These are phyloP conservation scores for Pseudochirops cupreus DNA, from an alignment of 2,797 vertebrate species.

Conservation along the genomic window DNA sequence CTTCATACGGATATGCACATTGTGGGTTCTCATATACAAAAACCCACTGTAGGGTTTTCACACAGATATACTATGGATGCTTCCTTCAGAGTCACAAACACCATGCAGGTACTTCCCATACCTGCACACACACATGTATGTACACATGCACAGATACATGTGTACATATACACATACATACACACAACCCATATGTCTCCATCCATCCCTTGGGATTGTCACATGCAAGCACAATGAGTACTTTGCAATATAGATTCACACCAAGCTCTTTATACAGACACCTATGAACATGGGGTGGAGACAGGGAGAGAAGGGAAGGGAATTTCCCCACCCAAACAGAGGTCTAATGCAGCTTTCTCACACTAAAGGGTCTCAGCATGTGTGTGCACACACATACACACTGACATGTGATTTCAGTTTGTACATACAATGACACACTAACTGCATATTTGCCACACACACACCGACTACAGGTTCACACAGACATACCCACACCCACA, in stretches of 20 bases:
- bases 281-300: not conserved
- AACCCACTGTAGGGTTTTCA: not conserved
- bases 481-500: not conserved
- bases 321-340: not conserved
- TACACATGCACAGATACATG: no score
- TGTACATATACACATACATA: no score
- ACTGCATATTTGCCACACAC: not conserved
- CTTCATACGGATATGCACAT: not conserved
- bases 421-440: not conserved
- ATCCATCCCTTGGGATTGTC: not conserved
- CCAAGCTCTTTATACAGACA: not conserved
- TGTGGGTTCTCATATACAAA: not conserved
- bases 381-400: not conserved
- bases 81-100: not conserved
- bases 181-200: not conserved
- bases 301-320: not conserved
- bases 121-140: no score
- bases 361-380: not conserved
- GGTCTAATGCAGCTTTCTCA: not conserved
- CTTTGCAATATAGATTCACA: not conserved
- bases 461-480: not conserved
- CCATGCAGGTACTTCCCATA: not conserved
- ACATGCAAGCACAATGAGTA: not conserved
- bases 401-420: not conserved
- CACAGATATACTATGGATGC: not conserved